Base-by-base conservation (phyloP, 2,797 vertebrate species). In the Staurois parvus region DNA sequence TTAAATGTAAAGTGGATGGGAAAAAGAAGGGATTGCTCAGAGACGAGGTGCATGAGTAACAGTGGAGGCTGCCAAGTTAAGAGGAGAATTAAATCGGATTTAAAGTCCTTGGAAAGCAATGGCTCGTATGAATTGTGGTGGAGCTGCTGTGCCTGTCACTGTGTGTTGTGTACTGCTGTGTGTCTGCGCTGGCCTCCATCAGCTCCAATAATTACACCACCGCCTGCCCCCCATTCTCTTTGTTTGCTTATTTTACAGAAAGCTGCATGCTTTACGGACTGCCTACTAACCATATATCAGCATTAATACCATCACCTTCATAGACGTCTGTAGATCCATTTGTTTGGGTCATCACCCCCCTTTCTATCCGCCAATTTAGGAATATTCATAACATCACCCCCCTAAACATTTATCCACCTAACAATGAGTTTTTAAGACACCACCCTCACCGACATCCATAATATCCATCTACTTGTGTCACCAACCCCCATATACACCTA, bases 31-130 rank as follows among this genome's bases (percentile, higher is more conserved):
- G 52, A 64, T 74, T 64, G 80, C 45, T 13, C 6, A 52, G 59
- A 30, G 79, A 81, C 37, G 21, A 81, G 70, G 79, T 62, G 56
- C 52, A 62, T 29, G 34, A 64, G 69, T n/a, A 59, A 70, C 42
- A 37, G 78, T 56, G 42, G 42, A 5, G 56, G 37, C 72, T 73
- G 68, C 79, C 79, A 40, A 34, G 42, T 81, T 81, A 82, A 74
- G 80, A 70, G 48, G 17, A 72, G 48, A 72, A 81, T 81, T 72
- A 72, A 72, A 59, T 81, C 45, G 67, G 79, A 72, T 81, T 81
- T 81, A 72, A 81, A 81, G 68, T 72, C 67, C 30, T 81, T 81
- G 67, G 29, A 80, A 70, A 37, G 64, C 78, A 28, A 72, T 80
- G 79, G 79, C n/a, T 81, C 13, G 34, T 59, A 24, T 37, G 68